These are phyloP conservation scores for Eubasilissa splendida DNA, from an alignment of 2,888 invertebrate genomes.

Conservation along the genomic window DNA sequence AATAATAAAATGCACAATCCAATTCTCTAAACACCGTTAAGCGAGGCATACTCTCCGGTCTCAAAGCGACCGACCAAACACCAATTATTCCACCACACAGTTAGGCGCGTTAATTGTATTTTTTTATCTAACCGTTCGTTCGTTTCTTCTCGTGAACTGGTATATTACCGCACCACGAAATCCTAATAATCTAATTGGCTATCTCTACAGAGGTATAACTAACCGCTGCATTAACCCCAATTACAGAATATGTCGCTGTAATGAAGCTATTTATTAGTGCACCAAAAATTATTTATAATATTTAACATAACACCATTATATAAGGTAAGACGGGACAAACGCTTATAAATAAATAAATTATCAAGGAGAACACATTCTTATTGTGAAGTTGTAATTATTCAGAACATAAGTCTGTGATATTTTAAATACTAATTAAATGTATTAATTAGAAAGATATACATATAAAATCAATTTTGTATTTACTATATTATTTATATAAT, in stretches of 20 bases:
- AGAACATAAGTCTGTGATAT: too few relatives aligned
- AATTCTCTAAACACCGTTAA: background rate
- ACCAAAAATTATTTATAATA: too few relatives aligned
- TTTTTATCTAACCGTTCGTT: background rate
- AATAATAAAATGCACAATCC: background rate
- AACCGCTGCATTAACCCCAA: conserved; percentile 29
- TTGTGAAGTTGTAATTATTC: too few relatives aligned
- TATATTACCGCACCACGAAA: background rate
- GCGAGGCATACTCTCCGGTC: too few relatives aligned
- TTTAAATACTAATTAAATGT: too few relatives aligned
- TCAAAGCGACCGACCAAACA: background rate
- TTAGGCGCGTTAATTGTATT: background rate
- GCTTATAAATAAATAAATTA: too few relatives aligned
- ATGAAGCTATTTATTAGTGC: background rate
- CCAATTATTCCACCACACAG: background rate
- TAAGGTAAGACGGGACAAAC: too few relatives aligned
- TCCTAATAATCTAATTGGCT: background rate
- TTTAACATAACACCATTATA: too few relatives aligned
- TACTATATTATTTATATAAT: too few relatives aligned
- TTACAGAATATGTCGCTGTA: background rate
- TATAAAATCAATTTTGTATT: too few relatives aligned
- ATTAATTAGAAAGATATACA: too few relatives aligned
- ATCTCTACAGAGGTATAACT: background rate
- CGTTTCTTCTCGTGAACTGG: background rate
- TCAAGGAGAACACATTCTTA: too few relatives aligned